phyloP scores from a whole-genome alignment of 2,797 vertebrate species.

The Clarias fuscus region DNA sequence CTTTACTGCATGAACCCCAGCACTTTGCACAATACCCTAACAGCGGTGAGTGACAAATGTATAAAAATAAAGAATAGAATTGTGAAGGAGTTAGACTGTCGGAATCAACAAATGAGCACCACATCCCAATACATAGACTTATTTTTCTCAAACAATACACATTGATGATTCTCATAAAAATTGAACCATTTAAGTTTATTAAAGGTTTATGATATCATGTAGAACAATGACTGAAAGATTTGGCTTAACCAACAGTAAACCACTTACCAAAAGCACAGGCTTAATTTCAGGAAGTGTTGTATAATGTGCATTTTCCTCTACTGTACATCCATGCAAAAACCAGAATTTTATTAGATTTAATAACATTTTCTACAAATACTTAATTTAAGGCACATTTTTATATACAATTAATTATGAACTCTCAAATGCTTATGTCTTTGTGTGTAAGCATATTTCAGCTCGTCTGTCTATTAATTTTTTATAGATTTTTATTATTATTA shows the following conservation, averaged over 20 bases:
- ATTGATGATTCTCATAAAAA: not conserved
- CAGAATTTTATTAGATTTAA: not conserved
- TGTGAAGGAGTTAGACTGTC: not conserved
- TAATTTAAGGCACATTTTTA: not conserved
- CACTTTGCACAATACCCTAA: fast-evolving
- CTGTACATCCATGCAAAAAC: not conserved
- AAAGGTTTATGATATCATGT: not conserved
- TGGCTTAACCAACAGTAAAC: not conserved
- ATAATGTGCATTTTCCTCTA: not conserved
- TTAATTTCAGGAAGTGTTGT: not conserved
- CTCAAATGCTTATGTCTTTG: not conserved
- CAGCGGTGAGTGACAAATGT: conserved; percentile 30
- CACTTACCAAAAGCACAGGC: not conserved
- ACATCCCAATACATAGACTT: not conserved
- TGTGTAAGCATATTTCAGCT: not conserved
- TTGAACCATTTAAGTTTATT: not conserved
- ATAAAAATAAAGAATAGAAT: too few species aligned
- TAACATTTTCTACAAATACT: not conserved
- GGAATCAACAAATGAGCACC: not conserved
- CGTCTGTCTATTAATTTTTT: not conserved
- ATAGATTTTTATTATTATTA: not conserved
- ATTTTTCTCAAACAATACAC: not conserved
- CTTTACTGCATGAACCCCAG: fast-evolving
- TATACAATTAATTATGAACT: not conserved
- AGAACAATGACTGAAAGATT: not conserved